phyloP scores from a whole-genome alignment of 2,113 vertebrate genomes.

The Prionailurus bengalensis region DNA sequence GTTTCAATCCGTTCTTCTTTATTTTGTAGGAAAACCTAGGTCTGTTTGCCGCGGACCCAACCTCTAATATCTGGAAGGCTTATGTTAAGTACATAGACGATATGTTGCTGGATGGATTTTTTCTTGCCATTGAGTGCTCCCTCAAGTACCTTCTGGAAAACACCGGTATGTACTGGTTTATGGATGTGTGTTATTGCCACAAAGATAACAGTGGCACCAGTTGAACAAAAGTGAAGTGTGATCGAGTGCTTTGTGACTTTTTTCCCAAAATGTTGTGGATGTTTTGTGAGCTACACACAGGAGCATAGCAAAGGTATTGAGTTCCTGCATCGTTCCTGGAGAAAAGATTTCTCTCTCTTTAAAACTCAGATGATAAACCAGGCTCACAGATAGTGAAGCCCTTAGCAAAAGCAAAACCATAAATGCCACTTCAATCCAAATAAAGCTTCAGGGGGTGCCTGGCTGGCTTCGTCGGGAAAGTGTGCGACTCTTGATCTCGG shows the following conservation, averaged over 20 bases:
- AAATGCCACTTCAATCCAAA: neutral
- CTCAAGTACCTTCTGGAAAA: slow-evolving; percentile 95
- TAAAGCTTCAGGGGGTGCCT: neutral
- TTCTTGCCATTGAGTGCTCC: slow-evolving; percentile 91
- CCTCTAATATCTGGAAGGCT: slow-evolving; percentile 91
- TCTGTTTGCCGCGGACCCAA: slow-evolving; percentile 90
- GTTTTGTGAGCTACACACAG: neutral
- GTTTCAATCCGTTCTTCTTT: slow-evolving; percentile 38
- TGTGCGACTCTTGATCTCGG: no score
- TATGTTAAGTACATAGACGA: slow-evolving; percentile 95
- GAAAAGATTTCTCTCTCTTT: neutral
- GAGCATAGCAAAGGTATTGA: neutral
- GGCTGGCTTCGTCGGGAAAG: no score
- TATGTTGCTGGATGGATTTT: slow-evolving; percentile 95
- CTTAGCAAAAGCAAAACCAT: neutral
- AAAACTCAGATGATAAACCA: neutral
- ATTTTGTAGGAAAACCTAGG: slow-evolving; percentile 91
- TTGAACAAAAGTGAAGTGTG: neutral
- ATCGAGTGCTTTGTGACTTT: slow-evolving; percentile 7
- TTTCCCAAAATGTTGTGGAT: neutral
- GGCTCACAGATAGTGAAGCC: neutral
- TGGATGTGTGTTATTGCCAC: neutral
- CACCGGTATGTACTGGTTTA: slow-evolving; percentile 88
- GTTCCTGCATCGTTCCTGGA: neutral
- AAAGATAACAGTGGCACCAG: neutral